phyloP scores from a whole-genome alignment of 2,888 invertebrate species.

The Mayetiola destructor region DNA sequence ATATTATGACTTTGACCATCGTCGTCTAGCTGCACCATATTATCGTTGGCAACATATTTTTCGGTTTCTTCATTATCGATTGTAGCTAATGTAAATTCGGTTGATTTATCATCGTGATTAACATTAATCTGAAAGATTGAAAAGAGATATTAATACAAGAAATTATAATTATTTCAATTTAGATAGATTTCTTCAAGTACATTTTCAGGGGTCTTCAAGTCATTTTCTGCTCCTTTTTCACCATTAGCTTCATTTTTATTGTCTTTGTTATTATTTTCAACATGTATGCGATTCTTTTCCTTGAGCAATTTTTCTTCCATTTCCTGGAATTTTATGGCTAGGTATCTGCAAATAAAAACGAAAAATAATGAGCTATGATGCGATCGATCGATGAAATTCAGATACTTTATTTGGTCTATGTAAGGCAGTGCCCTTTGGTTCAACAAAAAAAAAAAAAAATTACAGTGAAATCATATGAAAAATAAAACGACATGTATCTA shows the following conservation, averaged over 20 bases:
- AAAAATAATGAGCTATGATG: too few species aligned
- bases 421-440: too few species aligned
- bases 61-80: conserved; percentile 18
- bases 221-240: conserved; percentile 23
- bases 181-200: not conserved
- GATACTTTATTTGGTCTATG: too few species aligned
- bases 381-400: too few species aligned
- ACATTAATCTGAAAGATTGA: too few species aligned
- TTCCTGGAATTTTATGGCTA: conserved; percentile 71
- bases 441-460: too few species aligned
- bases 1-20: conserved; percentile 13
- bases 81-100: not conserved
- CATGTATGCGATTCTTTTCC: conserved; percentile 41
- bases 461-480: too few species aligned
- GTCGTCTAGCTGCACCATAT: not conserved
- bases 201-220: too few species aligned
- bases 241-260: conserved; percentile 25
- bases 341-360: conserved; percentile 49
- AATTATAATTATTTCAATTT: not conserved
- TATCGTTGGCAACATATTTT: conserved; percentile 17
- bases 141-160: too few species aligned
- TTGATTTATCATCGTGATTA: not conserved
- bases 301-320: conserved; percentile 68
- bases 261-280: conserved; percentile 25
- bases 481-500: too few species aligned